A percentile compares a stretch with the other conserved stretches of the same genome.
Conservation (phyloP, 2,888 invertebrate species). For the Diarsia rubi region DNA sequence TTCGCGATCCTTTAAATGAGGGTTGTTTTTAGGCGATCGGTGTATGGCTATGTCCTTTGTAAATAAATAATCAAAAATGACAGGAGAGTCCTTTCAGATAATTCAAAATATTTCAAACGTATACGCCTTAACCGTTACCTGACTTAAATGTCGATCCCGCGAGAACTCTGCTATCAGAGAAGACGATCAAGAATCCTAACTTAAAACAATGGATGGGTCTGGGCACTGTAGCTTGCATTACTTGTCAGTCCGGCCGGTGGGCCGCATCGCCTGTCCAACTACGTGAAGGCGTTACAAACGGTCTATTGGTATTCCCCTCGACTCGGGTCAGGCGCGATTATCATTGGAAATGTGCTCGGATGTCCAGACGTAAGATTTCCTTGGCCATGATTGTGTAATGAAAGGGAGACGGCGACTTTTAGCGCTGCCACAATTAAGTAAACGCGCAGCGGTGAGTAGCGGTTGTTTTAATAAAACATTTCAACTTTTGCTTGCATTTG, state of each 20-base stretch:
- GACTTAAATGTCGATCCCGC: background rate
- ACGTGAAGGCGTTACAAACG: slow-evolving; percentile 80
- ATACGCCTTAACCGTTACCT: background rate
- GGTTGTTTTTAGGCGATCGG: background rate
- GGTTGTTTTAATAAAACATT: background rate
- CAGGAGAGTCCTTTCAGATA: background rate
- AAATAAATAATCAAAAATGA: background rate
- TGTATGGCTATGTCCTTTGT: too few species aligned
- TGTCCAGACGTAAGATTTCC: slow-evolving; percentile 69
- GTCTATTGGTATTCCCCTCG: slow-evolving; percentile 78
- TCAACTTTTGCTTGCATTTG: background rate
- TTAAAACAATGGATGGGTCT: slow-evolving; percentile 17
- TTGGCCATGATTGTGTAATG: slow-evolving; percentile 20
- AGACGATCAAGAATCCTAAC: background rate
- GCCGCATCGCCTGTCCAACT: slow-evolving; percentile 65
- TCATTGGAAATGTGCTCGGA: slow-evolving; percentile 72
- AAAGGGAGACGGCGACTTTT: background rate
- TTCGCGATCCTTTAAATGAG: background rate
- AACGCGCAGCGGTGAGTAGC: background rate
- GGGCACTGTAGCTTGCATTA: slow-evolving; percentile 36
- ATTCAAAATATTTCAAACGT: background rate
- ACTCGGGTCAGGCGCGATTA: slow-evolving; percentile 69
- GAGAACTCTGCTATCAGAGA: background rate
- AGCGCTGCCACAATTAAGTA: background rate
- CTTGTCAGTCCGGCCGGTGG: slow-evolving; percentile 58